Conservation (phyloP, 2,888 invertebrate genomes). For the Galerucella nymphaeae region DNA sequence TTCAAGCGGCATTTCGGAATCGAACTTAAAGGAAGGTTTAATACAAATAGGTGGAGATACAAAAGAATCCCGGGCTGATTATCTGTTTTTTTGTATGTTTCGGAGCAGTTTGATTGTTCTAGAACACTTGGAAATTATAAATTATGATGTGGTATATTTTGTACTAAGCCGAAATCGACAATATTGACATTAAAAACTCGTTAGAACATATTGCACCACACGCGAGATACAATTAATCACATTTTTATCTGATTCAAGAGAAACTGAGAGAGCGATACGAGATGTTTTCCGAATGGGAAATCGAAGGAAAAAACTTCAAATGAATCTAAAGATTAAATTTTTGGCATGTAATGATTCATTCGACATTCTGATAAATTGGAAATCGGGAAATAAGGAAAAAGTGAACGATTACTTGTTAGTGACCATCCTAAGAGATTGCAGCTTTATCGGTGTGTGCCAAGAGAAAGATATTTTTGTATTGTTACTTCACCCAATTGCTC, state of each 20-base stretch:
- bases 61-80: constrained; percentile 19
- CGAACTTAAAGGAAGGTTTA: constrained; percentile 31
- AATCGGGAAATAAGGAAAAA: background rate
- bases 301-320: constrained; percentile 39
- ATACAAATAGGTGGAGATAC: constrained; percentile 24
- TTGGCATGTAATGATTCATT: constrained; percentile 42
- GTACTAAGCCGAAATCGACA: constrained; percentile 24
- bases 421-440: too few species aligned
- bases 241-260: constrained; percentile 37
- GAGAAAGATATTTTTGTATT: too few species aligned
- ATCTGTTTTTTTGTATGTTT: constrained; percentile 19
- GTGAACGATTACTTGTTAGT: background rate
- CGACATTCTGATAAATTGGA: constrained; percentile 38
- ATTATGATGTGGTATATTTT: background rate
- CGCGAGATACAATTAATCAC: constrained; percentile 41
- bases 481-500: too few species aligned
- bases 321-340: constrained; percentile 44
- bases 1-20: constrained; percentile 22
- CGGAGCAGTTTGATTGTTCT: constrained; percentile 1
- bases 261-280: constrained; percentile 29
- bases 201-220: constrained; percentile 35
- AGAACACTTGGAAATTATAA: background rate
- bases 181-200: constrained; percentile 37
- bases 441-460: too few species aligned
- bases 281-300: constrained; percentile 38